phyloP scores from a whole-genome alignment of 1,140 invertebrate species.

The Brevipalpus yothersi region DNA sequence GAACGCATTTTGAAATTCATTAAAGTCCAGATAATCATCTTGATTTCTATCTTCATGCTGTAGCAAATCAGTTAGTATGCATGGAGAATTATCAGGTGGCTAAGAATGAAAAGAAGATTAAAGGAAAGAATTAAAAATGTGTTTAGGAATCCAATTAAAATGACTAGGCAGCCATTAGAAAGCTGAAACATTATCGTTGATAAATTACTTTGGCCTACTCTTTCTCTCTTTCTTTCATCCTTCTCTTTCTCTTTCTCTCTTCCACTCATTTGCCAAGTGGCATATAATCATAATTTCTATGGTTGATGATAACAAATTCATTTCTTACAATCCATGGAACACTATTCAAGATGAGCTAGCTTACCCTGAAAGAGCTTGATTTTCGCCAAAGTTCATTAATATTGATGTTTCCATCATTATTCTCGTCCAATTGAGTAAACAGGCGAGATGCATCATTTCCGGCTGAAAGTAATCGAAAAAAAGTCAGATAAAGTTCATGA shows the following conservation, averaged over 20 bases:
- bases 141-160: too few relatives aligned
- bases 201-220: too few relatives aligned
- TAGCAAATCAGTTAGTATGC: conserved; percentile 9
- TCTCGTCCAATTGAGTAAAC: conserved; percentile 8
- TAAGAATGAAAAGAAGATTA: not conserved
- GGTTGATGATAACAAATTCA: too few relatives aligned
- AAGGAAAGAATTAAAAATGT: not conserved
- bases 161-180: too few relatives aligned
- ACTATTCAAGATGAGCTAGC: not conserved
- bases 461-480: not conserved
- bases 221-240: too few relatives aligned
- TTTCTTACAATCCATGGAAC: too few relatives aligned
- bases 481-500: too few relatives aligned
- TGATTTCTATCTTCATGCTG: conserved; percentile 10
- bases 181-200: too few relatives aligned
- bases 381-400: conserved; percentile 11
- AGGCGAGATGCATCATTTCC: conserved; percentile 7
- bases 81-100: not conserved
- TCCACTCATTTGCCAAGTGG: too few relatives aligned
- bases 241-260: too few relatives aligned
- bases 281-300: too few relatives aligned
- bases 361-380: conserved; percentile 7
- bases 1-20: conserved; percentile 11
- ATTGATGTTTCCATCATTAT: conserved; percentile 7
- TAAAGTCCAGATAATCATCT: conserved; percentile 8